A percentile compares a stretch with the other conserved stretches of the same genome.
These are phyloP conservation scores for Eonycteris spelaea DNA, from an alignment of 2,113 vertebrate species.

Conservation along the genomic window DNA sequence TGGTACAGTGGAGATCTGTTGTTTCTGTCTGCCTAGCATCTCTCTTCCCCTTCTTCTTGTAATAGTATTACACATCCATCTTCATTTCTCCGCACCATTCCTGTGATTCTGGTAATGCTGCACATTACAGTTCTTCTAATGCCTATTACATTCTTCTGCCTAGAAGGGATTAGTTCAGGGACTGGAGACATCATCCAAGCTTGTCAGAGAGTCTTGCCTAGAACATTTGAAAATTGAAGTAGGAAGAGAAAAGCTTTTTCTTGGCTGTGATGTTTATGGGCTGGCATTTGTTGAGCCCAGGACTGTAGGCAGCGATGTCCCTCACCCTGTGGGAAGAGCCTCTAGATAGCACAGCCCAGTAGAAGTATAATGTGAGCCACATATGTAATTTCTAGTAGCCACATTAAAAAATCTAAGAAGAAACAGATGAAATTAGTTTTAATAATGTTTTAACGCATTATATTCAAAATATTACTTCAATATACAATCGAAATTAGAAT, in stretches of 20 bases:
- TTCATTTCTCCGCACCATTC: background rate
- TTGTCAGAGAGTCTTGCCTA: background rate
- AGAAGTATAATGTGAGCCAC: background rate
- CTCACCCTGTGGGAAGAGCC: background rate
- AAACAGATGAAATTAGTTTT: slow-evolving; percentile 34
- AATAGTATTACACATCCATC: background rate
- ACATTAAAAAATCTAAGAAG: background rate
- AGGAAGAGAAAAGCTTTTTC: background rate
- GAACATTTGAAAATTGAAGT: slow-evolving; percentile 25
- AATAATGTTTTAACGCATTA: background rate
- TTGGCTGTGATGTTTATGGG: background rate
- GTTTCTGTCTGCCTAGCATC: background rate
- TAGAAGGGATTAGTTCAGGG: background rate
- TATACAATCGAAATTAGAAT: background rate
- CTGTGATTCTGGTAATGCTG: background rate
- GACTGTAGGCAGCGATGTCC: background rate
- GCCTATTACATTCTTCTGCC: background rate
- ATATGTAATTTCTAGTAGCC: background rate
- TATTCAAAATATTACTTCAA: background rate
- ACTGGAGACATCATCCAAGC: background rate
- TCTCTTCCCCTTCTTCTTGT: background rate
- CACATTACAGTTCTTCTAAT: background rate
- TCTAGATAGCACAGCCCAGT: background rate
- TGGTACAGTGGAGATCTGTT: background rate
- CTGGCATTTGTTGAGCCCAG: background rate